Conservation (phyloP, 2,888 invertebrate genomes). For the Caenorhabditis virilis region DNA sequence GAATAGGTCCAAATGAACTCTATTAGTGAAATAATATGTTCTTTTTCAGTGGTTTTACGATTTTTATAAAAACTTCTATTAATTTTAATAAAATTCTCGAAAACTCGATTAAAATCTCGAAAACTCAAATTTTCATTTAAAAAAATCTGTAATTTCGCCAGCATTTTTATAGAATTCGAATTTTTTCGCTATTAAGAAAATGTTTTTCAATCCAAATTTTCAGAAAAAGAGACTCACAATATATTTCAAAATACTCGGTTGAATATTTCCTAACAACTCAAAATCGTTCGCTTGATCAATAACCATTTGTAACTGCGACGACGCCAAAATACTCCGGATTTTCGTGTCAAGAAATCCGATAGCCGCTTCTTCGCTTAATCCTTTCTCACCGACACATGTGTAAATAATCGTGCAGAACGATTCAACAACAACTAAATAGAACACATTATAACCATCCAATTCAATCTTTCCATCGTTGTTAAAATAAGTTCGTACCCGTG, state of each 20-base stretch:
- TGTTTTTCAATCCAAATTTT: background rate
- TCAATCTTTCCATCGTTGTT: constrained; percentile 44
- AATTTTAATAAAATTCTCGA: too few species aligned
- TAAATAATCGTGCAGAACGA: constrained; percentile 42
- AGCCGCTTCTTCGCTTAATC: constrained; percentile 19
- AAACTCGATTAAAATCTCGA: too few species aligned
- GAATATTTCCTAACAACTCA: constrained; percentile 23
- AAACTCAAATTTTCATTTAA: too few species aligned
- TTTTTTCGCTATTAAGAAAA: too few species aligned
- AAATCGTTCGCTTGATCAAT: constrained; percentile 20
- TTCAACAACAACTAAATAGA: constrained; percentile 35
- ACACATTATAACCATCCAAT: constrained; percentile 25
- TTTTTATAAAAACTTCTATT: too few species aligned
- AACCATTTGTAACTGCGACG: constrained; percentile 35
- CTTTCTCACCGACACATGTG: constrained; percentile 30
- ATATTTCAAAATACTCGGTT: constrained; percentile 28
- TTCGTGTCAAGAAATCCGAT: constrained; percentile 28
- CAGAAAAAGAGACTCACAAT: constrained; percentile 17
- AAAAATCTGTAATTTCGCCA: too few species aligned
- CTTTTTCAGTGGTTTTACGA: too few species aligned
- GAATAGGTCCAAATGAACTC: too few species aligned
- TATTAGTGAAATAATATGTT: too few species aligned
- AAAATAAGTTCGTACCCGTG: constrained; percentile 42
- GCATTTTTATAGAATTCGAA: too few species aligned
- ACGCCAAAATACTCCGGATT: constrained; percentile 22